phyloP scores from a whole-genome alignment of 1,140 invertebrate genomes.

The Ylistrum balloti region DNA sequence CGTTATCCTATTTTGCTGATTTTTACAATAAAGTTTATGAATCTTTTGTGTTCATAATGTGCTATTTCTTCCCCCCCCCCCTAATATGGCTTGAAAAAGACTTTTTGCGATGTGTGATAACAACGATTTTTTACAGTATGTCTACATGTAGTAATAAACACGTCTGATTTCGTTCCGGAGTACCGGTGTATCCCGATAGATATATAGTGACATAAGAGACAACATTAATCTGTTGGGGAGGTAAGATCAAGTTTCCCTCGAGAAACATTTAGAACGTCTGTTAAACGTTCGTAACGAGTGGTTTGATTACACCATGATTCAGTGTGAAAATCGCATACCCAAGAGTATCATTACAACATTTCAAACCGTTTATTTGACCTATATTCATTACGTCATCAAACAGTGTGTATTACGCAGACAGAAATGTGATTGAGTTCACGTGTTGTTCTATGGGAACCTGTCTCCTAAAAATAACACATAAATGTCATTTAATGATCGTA shows the following conservation, averaged over 20 bases:
- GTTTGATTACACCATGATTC: background rate
- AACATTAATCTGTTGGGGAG: background rate
- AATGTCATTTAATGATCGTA: slow-evolving; percentile 34
- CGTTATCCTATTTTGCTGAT: too few species aligned
- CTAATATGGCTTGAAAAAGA: too few species aligned
- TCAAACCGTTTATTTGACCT: background rate
- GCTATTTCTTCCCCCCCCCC: too few species aligned
- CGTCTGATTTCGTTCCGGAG: too few species aligned
- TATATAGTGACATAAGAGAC: too few species aligned
- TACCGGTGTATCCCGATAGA: too few species aligned
- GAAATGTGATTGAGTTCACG: background rate
- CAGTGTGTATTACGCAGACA: slow-evolving; percentile 20
- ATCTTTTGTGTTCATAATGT: too few species aligned
- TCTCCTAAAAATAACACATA: slow-evolving; percentile 10
- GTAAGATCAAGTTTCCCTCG: background rate
- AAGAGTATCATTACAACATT: background rate
- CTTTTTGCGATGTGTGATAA: too few species aligned
- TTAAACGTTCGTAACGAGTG: background rate
- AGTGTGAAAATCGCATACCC: slow-evolving; percentile 1
- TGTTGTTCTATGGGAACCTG: background rate
- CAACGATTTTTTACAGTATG: too few species aligned
- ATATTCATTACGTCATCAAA: slow-evolving; percentile 5
- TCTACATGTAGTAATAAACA: too few species aligned
- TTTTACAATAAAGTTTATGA: too few species aligned
- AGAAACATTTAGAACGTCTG: background rate